Percentiles rank a stretch among this genome's conserved stretches.
Evolutionary conservation across 1,140 invertebrate species (phyloP).

Genomic region (Leptestheria dahalacensis): DNA sequence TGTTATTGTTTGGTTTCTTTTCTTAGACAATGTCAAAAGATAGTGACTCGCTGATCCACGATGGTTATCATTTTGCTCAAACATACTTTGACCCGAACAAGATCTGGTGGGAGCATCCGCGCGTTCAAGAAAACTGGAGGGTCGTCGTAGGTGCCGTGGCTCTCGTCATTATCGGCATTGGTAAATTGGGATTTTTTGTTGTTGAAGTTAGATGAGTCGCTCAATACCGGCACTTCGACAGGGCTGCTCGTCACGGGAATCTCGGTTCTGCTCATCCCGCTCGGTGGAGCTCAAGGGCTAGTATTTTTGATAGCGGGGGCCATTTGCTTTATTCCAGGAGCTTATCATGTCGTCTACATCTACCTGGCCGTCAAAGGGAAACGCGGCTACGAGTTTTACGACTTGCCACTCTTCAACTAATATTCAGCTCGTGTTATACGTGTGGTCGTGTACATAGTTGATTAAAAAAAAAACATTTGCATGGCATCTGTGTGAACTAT

Average conservation of each 20-base stretch:
- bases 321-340: conserved; percentile 64
- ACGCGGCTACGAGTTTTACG: conserved; percentile 65
- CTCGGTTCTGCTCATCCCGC: conserved; percentile 43
- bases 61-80: conserved; percentile 28
- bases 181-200: conserved; percentile 26
- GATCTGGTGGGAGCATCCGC: conserved; percentile 65
- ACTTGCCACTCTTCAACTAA: conserved; percentile 52
- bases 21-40: conserved; percentile 60
- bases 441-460: too few species aligned
- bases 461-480: too few species aligned
- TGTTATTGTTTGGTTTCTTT: conserved; percentile 26
- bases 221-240: conserved; percentile 16
- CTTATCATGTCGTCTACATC: conserved; percentile 68
- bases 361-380: conserved; percentile 64
- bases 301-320: conserved; percentile 65
- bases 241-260: conserved; percentile 51
- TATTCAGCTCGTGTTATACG: too few species aligned
- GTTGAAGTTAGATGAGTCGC: neutral
- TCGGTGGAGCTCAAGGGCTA: conserved; percentile 52
- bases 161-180: conserved; percentile 58
- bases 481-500: too few species aligned
- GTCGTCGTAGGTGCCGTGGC: conserved; percentile 61
- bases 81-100: conserved; percentile 28
- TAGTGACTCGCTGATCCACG: conserved; percentile 64
- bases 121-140: conserved; percentile 68